phyloP scores from a whole-genome alignment of 53 echinoderm and acorn worm species.

The Arbacia lixula region DNA sequence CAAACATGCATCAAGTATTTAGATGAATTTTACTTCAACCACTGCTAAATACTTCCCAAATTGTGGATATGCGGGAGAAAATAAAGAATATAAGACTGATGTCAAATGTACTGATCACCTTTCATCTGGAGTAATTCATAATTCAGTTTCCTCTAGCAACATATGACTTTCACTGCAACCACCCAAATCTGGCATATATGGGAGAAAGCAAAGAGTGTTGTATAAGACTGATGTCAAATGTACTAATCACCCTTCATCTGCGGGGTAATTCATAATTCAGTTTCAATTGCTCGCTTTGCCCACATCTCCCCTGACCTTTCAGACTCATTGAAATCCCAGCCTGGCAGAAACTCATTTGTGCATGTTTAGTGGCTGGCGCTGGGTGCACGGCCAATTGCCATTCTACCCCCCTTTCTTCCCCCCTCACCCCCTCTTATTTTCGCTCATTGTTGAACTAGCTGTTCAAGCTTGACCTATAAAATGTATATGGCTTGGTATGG shows the following conservation, averaged over 20 bases:
- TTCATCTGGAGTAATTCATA: slow-evolving; percentile 18
- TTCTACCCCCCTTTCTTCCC: no score
- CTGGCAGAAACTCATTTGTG: slow-evolving; percentile 29
- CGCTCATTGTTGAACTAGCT: slow-evolving; percentile 39
- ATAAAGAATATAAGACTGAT: no score
- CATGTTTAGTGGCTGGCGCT: slow-evolving; percentile 14
- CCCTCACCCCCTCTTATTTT: slow-evolving; percentile 18
- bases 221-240: no score
- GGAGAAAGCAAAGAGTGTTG: no score
- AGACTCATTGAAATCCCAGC: slow-evolving; percentile 7
- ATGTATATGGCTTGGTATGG: no score
- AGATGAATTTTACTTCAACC: no score
- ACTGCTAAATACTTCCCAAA: no score
- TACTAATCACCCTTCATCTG: slow-evolving; percentile 9
- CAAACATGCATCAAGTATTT: no score
- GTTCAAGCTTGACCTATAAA: not conserved
- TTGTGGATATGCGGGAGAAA: no score
- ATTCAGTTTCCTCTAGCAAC: slow-evolving; percentile 48
- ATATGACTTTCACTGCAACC: no score
- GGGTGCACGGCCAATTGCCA: no score
- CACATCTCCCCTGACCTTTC: slow-evolving; percentile 31
- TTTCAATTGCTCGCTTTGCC: slow-evolving; percentile 40
- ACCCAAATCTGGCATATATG: no score
- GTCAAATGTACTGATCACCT: slow-evolving; percentile 13
- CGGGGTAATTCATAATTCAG: slow-evolving; percentile 20